Base-by-base conservation (phyloP, 2,113 vertebrate genomes). In the Astur gentilis region DNA sequence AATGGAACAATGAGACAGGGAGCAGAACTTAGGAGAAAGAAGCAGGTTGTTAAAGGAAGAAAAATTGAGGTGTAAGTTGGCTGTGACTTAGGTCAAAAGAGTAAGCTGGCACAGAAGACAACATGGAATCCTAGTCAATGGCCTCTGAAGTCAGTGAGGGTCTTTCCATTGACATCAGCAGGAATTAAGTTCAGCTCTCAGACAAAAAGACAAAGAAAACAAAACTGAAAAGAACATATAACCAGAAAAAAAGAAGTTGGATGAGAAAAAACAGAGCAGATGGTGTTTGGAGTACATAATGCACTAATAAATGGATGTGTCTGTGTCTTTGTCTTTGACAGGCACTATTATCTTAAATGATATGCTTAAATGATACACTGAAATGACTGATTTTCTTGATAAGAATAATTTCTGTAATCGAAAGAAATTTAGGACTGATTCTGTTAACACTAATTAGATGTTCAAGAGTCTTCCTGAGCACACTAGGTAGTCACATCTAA, bases 371-470 rank as follows among this genome's bases (percentile, higher is more conserved):
- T 14, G 4, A 64, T 32, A 36, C 22, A 22, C 50, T 65, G 82
- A 88, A 88, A 71, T 62, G 23, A 92, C 66, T 85, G 47, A 80
- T 95, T 96, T 96, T 90, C 47, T 90, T 91, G 58, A 90, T 78
- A 95, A 92, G 58, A 96, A 92, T 71, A 90, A 87, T 78, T 93
- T 83, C 47, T 78, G 29, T 89, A 89, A 87, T 91, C 45, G 82
- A 40, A 93, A 94, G 29, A 81, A 78, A 78, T 87, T 77, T 34
- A 44, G 97, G 84, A 45, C 26, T 44, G 31, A 73, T 97, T 60
- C 73, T 96, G 47, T 94, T 97, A 95, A 50, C 20, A 69, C 26
- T 94, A 97, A 92, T 92, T 97, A 95, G 49, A 78, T 69, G 20
- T 84, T 64, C 47, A 96, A 85, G 16, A 42, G 42, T 27, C 22